Percentiles rank a stretch among this genome's conserved stretches.
These are phyloP conservation scores for Molorchus minor DNA, from an alignment of 2,888 invertebrate genomes.

Conservation along the genomic window DNA sequence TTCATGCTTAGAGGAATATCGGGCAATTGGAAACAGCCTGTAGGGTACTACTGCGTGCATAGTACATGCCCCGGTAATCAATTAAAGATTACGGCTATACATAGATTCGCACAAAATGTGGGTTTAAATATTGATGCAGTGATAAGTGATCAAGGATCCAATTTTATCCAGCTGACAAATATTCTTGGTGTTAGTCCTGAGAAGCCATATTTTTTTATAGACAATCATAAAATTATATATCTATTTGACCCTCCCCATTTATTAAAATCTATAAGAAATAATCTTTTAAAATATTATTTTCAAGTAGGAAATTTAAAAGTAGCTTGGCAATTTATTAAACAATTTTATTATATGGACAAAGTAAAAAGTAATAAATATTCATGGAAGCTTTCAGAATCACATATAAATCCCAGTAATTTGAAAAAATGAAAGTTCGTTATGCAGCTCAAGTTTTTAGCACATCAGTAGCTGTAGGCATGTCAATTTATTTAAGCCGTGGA, in stretches of 20 bases:
- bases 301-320: not conserved
- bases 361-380: not conserved
- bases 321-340: not conserved
- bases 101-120: not conserved
- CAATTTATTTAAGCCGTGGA: not conserved
- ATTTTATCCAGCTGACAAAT: conserved; percentile 28
- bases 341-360: not conserved
- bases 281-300: not conserved
- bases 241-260: conserved; percentile 41
- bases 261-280: conserved; percentile 23
- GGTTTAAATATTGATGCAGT: not conserved
- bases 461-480: not conserved
- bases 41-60: conserved; percentile 31
- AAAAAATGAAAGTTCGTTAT: conserved; percentile 2
- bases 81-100: not conserved
- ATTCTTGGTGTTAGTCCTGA: conserved; percentile 27
- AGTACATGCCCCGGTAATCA: conserved; percentile 2
- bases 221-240: conserved; percentile 33
- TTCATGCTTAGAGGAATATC: conserved; percentile 34
- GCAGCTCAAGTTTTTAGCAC: not conserved
- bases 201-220: conserved; percentile 32
- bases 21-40: conserved; percentile 37
- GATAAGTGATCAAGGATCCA: conserved; percentile 30
- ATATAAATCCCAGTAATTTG: not conserved
- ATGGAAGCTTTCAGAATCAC: not conserved